Conservation (phyloP, 2,113 vertebrate genomes). For the Sander vitreus region DNA sequence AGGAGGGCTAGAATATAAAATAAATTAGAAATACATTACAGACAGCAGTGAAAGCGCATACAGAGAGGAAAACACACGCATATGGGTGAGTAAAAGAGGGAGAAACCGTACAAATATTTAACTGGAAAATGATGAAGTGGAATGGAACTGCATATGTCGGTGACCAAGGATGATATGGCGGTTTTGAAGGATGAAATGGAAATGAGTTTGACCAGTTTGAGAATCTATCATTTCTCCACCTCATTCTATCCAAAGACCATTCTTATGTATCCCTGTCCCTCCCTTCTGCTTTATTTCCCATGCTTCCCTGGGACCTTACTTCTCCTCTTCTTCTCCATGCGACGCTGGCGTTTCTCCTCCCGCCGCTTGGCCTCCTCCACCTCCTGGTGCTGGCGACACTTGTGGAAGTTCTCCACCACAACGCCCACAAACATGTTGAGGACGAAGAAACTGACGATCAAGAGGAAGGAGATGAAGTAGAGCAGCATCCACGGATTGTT, state of each 20-base stretch:
- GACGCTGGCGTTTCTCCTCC: conserved; percentile 93
- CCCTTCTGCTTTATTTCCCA: conserved; percentile 77
- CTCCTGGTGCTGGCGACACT: conserved; percentile 98
- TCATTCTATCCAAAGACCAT: conserved; percentile 73
- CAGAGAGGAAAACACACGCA: too few species aligned
- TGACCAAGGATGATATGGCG: too few species aligned
- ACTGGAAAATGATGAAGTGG: too few species aligned
- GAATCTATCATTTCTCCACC: too few species aligned
- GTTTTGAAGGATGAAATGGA: too few species aligned
- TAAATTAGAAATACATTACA: too few species aligned
- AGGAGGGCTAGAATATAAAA: too few species aligned
- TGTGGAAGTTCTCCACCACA: conserved; percentile 99
- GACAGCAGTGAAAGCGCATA: too few species aligned
- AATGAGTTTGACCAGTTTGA: too few species aligned
- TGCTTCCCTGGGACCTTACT: conserved; percentile 86
- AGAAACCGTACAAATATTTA: too few species aligned
- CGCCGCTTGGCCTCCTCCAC: conserved; percentile 93
- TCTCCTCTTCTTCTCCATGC: conserved; percentile 96
- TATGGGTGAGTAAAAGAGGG: too few species aligned
- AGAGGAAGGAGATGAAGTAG: conserved; percentile 99
- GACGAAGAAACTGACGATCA: conserved; percentile 99
- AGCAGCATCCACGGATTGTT: conserved; percentile 99
- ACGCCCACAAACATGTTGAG: conserved; percentile 99
- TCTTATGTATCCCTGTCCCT: conserved; percentile 84
- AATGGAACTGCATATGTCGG: too few species aligned